Base-by-base conservation (phyloP, 2,888 invertebrate genomes). In the Leptopilina drosophilae region DNA sequence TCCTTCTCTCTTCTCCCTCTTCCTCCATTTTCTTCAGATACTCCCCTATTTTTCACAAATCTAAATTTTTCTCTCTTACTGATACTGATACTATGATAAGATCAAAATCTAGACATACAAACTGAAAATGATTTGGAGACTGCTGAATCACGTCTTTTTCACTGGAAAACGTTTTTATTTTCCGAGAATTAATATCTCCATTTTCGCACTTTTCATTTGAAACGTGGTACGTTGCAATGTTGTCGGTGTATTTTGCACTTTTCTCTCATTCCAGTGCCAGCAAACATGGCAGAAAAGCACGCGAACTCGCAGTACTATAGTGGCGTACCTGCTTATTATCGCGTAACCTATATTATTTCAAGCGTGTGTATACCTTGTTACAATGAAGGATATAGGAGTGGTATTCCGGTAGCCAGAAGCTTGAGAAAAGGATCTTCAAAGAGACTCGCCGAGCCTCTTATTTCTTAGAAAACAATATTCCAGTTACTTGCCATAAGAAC, bases 1-100 rank as follows among this genome's bases (percentile, higher is more conserved):
- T 82, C 82, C 82, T 80, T 83, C 84, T 84, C 81, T 81, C 81
- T 82, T 82, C 82, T 80, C 82, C 84, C 84, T 82, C 82, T 66
- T 78, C 59, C 49, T 53, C 66, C 49, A n/a, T 49, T 69, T 42
- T 33, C 14, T 64, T 67, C 64, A 12, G 46, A 64, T 59, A 26
- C 46, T 14, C 64, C 59, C n/a, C 14, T 12, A 56, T 56, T 56
- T 56, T 56, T 8, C n/a, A 56, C 11, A 14, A 56, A 12, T 14
- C 14, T 42, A 42, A 8, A 42, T 42, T 6, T 42, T 42, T 42
- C 42, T 42, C 8, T 42, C 42, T 0, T 5, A 42, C 42, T 7
- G 0, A 42, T 1, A 42, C 1, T 0, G 42, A 42, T 42, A 42
- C 8, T 42, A n/a, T n/a, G 7, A 8, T 42, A 42, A 42, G 8